These are phyloP conservation scores for Eunapius fragilis DNA, from an alignment of 37 sponge, comb jelly and placozoan genomes.

Conservation along the genomic window DNA sequence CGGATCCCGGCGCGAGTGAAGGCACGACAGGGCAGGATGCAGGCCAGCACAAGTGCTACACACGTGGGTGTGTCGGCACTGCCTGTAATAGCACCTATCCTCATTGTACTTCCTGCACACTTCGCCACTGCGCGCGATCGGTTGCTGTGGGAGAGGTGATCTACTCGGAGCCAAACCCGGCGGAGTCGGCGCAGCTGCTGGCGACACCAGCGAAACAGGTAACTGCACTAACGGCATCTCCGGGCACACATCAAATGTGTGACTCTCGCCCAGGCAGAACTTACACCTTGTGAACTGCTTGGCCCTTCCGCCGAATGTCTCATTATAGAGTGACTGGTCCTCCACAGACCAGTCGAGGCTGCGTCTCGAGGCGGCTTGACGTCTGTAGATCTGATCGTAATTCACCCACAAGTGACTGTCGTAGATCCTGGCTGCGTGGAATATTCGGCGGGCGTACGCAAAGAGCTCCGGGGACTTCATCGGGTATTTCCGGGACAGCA, in stretches of 20 bases:
- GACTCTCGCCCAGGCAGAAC: background rate
- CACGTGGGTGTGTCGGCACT: background rate
- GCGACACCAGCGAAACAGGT: background rate
- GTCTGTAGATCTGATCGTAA: constrained; percentile 19
- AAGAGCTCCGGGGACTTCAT: constrained; percentile 12
- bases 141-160: background rate
- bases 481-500: constrained; percentile 21
- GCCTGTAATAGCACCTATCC: background rate
- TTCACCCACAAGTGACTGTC: constrained; percentile 16
- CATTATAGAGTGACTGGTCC: constrained; percentile 33
- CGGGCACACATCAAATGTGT: background rate
- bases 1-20: background rate
- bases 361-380: constrained; percentile 7
- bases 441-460: constrained; percentile 9
- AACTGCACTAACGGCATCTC: background rate
- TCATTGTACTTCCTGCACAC: background rate
- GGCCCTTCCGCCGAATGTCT: constrained; percentile 34
- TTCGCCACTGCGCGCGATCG: background rate
- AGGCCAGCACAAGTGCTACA: background rate
- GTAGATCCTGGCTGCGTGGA: background rate
- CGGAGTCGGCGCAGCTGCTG: background rate
- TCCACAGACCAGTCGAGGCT: constrained; percentile 37
- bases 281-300: constrained; percentile 1
- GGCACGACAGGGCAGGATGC: background rate
- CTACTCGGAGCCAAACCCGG: background rate